Evolutionary conservation across 1,140 invertebrate species (phyloP).

Genomic region (Zaprionus davidi): DNA sequence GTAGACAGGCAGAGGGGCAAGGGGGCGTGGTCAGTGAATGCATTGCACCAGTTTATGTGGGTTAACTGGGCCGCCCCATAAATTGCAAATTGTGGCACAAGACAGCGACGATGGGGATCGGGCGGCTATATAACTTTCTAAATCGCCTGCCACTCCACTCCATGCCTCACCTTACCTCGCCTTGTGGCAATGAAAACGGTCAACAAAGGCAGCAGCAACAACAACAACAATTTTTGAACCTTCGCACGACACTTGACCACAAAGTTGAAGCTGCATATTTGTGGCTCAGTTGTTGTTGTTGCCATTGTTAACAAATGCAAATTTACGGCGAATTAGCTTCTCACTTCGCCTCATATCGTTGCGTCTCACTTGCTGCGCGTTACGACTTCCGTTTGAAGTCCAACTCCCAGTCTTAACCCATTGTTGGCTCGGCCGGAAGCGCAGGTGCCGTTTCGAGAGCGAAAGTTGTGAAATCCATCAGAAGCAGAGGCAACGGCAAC

Average conservation of each 20-base stretch:
- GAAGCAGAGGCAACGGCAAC: neutral
- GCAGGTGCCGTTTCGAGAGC: constrained; percentile 53
- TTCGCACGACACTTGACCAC: constrained; percentile 72
- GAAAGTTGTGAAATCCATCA: constrained; percentile 78
- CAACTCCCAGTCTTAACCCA: constrained; percentile 41
- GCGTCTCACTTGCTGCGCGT: constrained; percentile 12
- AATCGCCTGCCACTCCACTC: constrained; percentile 55
- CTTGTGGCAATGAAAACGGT: constrained; percentile 60
- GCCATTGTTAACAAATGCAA: constrained; percentile 55
- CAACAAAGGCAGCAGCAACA: constrained; percentile 23
- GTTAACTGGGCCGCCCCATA: constrained; percentile 52
- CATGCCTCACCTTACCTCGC: neutral
- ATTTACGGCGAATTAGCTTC: constrained; percentile 77
- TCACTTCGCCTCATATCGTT: constrained; percentile 35
- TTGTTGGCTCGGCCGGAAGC: constrained; percentile 70
- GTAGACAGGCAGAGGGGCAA: neutral
- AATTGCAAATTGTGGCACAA: constrained; percentile 26
- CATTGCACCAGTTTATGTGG: constrained; percentile 74
- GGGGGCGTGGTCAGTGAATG: constrained; percentile 55
- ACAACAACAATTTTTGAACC: neutral
- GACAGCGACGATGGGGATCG: constrained; percentile 4
- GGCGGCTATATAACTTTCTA: constrained; percentile 66
- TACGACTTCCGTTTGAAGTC: constrained; percentile 66
- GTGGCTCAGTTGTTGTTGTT: constrained; percentile 31
- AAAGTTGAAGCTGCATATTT: constrained; percentile 60